Evolutionary conservation across 2,113 vertebrate species (phyloP), one percentile per base, ranked within the genome.

Genomic region (Lethenteron camtschaticum): DNA sequence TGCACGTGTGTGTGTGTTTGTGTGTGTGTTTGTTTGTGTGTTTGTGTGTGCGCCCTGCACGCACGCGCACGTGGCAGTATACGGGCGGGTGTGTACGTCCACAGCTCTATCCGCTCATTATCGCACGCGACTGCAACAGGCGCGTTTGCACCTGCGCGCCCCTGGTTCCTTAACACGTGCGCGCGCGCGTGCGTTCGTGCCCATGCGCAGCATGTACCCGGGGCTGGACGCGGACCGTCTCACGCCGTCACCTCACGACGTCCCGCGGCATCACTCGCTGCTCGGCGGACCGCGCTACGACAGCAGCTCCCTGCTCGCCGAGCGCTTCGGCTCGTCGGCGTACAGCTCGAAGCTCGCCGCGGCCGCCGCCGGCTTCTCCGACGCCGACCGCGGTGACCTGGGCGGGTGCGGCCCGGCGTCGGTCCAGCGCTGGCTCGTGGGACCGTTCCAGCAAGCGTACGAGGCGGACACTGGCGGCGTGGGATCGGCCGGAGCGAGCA

Each of bases 191-290:
- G 41, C 41, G 41, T 41, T 41, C 41, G 41, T 41, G 41, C 41
- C 41, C 41, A 41, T 41, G 2, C 24, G 63, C 63, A 66, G 63
- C n/a, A 66, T 66, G n/a, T 66, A 66, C 63, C 63, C 63, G 24
- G 63, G 63, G 10, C n/a, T 66, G 63, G 63, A 66, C 63, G 24
- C 24, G 63, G 63, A 66, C n/a, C 63, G 63, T 9, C 63, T 66
- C 63, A 66, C 63, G 63, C 63, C 63, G 24, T 66, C 63, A n/a
- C 63, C 63, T 16, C 63, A 66, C 10, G 63, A 66, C 9, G 24
- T 66, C n/a, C n/a, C 63, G 24, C 63, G 63, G 63, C 24, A n/a
- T n/a, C 63, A 66, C n/a, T 24, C 24, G 63, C 63, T 66, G n/a
- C n/a, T 24, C 8, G 63, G n/a, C n/a, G 63, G 63, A 11, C 63